These are phyloP conservation scores for Hyppa rectilinea DNA, from an alignment of 2,888 invertebrate species.

Conservation along the genomic window DNA sequence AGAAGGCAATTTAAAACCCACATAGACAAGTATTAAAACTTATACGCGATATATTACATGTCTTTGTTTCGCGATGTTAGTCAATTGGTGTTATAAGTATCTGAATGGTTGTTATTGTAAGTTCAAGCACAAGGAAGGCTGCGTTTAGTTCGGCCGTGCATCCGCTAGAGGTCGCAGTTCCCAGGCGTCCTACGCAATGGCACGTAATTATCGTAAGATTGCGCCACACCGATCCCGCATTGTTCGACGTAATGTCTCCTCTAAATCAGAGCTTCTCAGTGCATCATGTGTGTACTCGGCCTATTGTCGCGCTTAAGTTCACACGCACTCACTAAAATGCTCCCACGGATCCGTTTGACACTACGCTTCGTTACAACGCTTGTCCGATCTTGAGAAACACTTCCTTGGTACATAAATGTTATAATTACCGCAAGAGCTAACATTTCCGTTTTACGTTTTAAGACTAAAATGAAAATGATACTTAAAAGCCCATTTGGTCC, in stretches of 20 bases:
- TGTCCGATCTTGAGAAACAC: constrained; percentile 66
- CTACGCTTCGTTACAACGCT: constrained; percentile 64
- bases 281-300: constrained; percentile 80
- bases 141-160: constrained; percentile 46
- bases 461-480: neutral
- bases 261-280: constrained; percentile 84
- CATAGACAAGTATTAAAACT: constrained; percentile 44
- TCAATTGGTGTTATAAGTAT: constrained; percentile 31
- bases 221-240: constrained; percentile 83
- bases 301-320: constrained; percentile 86
- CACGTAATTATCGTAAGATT: constrained; percentile 85
- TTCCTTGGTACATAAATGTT: constrained; percentile 64
- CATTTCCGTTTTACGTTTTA: constrained; percentile 13
- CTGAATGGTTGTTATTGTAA: constrained; percentile 54
- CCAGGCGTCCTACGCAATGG: constrained; percentile 86
- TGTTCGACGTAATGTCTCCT: constrained; percentile 87
- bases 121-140: constrained; percentile 57
- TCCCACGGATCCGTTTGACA: constrained; percentile 82
- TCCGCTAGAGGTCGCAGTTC: constrained; percentile 72
- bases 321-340: constrained; percentile 87
- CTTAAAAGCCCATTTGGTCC: neutral
- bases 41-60: constrained; percentile 18
- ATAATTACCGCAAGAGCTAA: constrained; percentile 32
- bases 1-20: constrained; percentile 61
- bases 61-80: constrained; percentile 16